phyloP scores from a whole-genome alignment of 1,140 invertebrate species.

The Atta colombica region DNA sequence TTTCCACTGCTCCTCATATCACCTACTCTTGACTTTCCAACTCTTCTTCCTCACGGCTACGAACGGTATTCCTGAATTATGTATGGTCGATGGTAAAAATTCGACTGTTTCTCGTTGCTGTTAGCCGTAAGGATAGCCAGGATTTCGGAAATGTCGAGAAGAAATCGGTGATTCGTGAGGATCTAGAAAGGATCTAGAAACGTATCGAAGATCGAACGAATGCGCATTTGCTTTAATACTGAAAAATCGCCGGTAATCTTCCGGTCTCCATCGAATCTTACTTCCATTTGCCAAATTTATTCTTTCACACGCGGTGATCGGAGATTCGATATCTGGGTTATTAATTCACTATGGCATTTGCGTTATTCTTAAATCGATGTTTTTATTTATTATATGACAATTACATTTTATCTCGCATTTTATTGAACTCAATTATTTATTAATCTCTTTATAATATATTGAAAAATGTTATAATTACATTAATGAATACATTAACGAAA shows the following conservation, averaged over 20 bases:
- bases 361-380: neutral
- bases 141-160: conserved; percentile 43
- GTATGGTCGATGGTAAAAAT: conserved; percentile 64
- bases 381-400: conserved; percentile 7
- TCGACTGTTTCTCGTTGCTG: conserved; percentile 51
- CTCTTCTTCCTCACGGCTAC: conserved; percentile 6
- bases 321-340: neutral
- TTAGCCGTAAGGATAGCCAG: conserved; percentile 25
- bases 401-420: neutral
- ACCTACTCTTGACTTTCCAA: conserved; percentile 15
- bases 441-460: neutral
- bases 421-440: neutral
- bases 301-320: neutral
- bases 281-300: conserved; percentile 34
- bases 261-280: neutral
- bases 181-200: neutral
- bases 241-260: conserved; percentile 37
- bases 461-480: neutral
- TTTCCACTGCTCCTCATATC: neutral
- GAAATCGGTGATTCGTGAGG: neutral
- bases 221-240: conserved; percentile 24
- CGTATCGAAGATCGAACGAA: conserved; percentile 20
- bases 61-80: conserved; percentile 64
- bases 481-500: neutral
- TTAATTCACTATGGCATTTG: conserved; percentile 28